Evolutionary conservation across 2,113 vertebrate genomes (phyloP).

Genomic region (Takifugu bimaculatus): DNA sequence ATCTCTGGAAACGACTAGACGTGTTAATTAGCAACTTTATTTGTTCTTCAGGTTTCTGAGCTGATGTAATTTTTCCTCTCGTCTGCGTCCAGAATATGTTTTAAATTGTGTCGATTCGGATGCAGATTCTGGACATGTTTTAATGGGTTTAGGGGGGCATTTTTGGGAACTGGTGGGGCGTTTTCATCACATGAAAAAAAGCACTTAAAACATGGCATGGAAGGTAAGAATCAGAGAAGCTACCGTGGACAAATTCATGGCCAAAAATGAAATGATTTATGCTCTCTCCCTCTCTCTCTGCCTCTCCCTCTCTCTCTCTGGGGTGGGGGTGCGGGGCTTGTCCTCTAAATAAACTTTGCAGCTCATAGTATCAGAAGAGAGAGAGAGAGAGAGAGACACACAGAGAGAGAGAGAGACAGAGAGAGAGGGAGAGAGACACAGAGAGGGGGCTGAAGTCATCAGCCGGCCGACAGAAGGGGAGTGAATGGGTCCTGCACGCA

Average conservation of each 20-base stretch:
- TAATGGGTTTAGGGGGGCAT: too few relatives aligned
- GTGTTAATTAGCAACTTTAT: too few relatives aligned
- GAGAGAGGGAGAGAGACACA: slow-evolving; percentile 41
- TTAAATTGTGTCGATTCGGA: neutral
- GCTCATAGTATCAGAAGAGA: slow-evolving; percentile 45
- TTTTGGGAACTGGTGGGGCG: too few relatives aligned
- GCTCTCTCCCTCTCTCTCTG: slow-evolving; percentile 3
- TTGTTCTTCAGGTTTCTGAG: too few relatives aligned
- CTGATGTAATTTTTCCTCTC: too few relatives aligned
- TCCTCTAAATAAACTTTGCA: slow-evolving; percentile 80
- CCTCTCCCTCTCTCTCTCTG: slow-evolving; percentile 50
- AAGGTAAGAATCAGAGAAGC: slow-evolving; percentile 21
- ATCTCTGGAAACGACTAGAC: too few relatives aligned
- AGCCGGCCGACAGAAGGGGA: slow-evolving; percentile 62
- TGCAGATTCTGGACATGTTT: too few relatives aligned
- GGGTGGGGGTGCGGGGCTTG: slow-evolving; percentile 71
- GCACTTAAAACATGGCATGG: slow-evolving; percentile 2
- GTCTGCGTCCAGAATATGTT: neutral
- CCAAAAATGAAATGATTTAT: slow-evolving; percentile 31
- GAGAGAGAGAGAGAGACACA: slow-evolving; percentile 49
- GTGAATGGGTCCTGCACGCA: slow-evolving; percentile 67
- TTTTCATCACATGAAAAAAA: too few relatives aligned
- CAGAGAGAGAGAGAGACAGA: slow-evolving; percentile 57
- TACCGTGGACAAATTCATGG: slow-evolving; percentile 19
- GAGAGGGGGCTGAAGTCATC: slow-evolving; percentile 74